Evolutionary conservation across 2,888 invertebrate species (phyloP).

Genomic region (Troglohyphantes excavatus): DNA sequence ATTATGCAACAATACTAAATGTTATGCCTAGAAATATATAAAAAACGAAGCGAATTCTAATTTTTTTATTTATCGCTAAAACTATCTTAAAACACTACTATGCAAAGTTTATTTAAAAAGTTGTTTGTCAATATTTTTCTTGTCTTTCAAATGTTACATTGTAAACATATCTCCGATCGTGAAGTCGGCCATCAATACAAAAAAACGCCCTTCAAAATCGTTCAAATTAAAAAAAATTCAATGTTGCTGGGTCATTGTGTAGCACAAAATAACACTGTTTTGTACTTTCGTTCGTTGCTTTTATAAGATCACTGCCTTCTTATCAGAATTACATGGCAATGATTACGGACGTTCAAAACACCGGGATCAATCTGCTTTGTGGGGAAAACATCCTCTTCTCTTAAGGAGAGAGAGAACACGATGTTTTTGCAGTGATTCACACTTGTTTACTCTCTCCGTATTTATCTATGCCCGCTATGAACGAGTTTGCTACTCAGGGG

Average conservation of each 20-base stretch:
- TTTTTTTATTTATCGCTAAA: no score
- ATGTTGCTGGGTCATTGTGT: neutral
- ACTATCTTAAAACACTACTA: no score
- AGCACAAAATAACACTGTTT: neutral
- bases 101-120: no score
- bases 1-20: no score
- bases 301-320: neutral
- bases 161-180: neutral
- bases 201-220: neutral
- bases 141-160: neutral
- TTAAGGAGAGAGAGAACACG: neutral
- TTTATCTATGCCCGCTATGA: neutral
- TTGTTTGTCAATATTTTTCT: neutral
- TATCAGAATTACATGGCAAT: neutral
- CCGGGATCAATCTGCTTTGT: neutral
- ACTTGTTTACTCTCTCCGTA: neutral
- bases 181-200: neutral
- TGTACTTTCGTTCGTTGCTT: neutral
- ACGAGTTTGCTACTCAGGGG: neutral
- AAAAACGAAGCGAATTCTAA: no score
- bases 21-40: no score
- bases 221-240: neutral
- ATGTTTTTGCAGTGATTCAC: neutral
- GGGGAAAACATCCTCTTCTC: neutral
- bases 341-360: neutral